Evolutionary conservation across 2,888 invertebrate species (phyloP).

Genomic region (Dolichopus griseipennis): DNA sequence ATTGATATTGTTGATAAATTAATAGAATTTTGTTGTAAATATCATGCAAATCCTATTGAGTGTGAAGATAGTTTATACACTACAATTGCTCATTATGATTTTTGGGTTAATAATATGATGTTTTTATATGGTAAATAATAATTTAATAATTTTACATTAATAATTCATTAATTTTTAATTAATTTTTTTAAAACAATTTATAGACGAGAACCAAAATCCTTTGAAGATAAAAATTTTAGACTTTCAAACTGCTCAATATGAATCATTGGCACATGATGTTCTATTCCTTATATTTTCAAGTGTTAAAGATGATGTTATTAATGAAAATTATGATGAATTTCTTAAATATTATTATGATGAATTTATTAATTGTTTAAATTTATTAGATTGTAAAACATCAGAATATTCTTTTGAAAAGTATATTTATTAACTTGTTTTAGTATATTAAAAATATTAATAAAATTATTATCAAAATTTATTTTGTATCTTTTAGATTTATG

Average conservation of each 20-base stretch:
- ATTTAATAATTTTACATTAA: too few relatives aligned
- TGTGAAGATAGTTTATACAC: conserved; percentile 43
- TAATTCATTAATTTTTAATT: background rate
- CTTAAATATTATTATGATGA: conserved; percentile 47
- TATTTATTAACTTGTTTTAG: too few relatives aligned
- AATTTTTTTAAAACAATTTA: conserved; percentile 8
- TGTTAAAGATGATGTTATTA: conserved; percentile 41
- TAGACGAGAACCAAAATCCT: conserved; percentile 37
- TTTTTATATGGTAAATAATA: conserved; percentile 40
- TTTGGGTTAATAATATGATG: conserved; percentile 56
- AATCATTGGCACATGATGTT: conserved; percentile 48
- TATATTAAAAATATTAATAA: background rate
- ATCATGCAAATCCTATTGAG: conserved; percentile 25
- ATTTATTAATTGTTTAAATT: conserved; percentile 42
- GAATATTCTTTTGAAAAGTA: conserved; percentile 40
- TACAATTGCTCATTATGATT: conserved; percentile 49
- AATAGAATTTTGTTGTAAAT: conserved; percentile 24
- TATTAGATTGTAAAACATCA: conserved; percentile 39
- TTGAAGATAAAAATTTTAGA: conserved; percentile 50
- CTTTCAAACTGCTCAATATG: conserved; percentile 49
- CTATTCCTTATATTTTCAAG: conserved; percentile 51
- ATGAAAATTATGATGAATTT: conserved; percentile 45
- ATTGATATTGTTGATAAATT: conserved; percentile 26
- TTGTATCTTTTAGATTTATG: conserved; percentile 34
- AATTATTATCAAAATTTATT: background rate